These are phyloP conservation scores for Mylabris phalerata DNA, from an alignment of 1,140 invertebrate genomes.

Conservation along the genomic window DNA sequence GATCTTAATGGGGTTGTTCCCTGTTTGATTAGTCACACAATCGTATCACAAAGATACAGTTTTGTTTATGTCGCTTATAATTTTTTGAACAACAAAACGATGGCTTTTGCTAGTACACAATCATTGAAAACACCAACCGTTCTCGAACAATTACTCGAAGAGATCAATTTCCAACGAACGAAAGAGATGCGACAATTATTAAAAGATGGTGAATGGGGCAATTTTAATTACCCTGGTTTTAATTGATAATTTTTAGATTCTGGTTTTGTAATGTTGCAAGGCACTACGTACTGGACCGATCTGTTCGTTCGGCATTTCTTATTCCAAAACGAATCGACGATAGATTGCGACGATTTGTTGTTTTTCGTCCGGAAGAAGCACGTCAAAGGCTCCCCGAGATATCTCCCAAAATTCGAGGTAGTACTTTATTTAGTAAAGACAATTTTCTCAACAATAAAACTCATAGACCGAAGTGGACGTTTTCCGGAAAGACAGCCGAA, in stretches of 20 bases:
- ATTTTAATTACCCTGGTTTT: background rate
- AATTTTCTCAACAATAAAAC: constrained; percentile 14
- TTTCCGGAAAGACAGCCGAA: constrained; percentile 93
- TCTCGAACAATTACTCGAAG: constrained; percentile 77
- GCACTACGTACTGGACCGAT: constrained; percentile 93
- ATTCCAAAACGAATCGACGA: constrained; percentile 73
- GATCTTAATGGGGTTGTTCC: constrained; percentile 10
- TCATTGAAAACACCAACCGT: constrained; percentile 61
- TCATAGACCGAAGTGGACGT: constrained; percentile 86
- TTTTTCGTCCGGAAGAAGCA: constrained; percentile 94
- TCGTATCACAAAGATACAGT: too few species aligned
- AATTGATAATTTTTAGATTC: constrained; percentile 58
- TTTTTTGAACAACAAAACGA: constrained; percentile 27
- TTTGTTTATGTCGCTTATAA: background rate
- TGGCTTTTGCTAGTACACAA: constrained; percentile 51
- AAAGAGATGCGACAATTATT: constrained; percentile 82
- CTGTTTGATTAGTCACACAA: constrained; percentile 14
- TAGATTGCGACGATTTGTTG: constrained; percentile 88
- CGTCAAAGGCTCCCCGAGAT: constrained; percentile 75
- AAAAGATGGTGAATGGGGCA: constrained; percentile 61
- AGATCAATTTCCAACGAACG: constrained; percentile 83
- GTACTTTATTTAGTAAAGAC: constrained; percentile 18
- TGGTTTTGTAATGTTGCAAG: constrained; percentile 83
- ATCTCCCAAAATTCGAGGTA: constrained; percentile 84
- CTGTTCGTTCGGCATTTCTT: constrained; percentile 92